Evolutionary conservation across 2,113 vertebrate species (phyloP).

Genomic region (Pseudolaguvia tuberculata): DNA sequence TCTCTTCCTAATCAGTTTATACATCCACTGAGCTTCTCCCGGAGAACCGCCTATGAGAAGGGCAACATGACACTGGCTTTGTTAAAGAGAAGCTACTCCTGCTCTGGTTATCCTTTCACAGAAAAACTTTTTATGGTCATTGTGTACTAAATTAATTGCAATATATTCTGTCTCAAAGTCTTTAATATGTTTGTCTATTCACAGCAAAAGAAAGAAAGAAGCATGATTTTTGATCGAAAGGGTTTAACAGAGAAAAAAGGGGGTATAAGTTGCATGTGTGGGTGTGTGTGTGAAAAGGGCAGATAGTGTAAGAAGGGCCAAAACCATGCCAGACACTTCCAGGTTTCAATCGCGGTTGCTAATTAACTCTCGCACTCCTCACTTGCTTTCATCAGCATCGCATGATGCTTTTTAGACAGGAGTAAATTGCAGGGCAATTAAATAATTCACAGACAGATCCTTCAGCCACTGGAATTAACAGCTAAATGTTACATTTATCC

Average conservation of each 20-base stretch:
- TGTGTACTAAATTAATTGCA: background rate
- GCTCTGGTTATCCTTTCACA: background rate
- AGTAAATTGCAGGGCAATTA: conserved; percentile 77
- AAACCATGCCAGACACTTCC: conserved; percentile 63
- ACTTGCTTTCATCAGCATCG: conserved; percentile 66
- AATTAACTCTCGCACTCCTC: conserved; percentile 74
- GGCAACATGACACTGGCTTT: background rate
- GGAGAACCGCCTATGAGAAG: conserved; percentile 22
- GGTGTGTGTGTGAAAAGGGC: conserved; percentile 6
- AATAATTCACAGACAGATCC: conserved; percentile 74
- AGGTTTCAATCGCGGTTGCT: conserved; percentile 76
- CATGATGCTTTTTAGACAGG: conserved; percentile 74
- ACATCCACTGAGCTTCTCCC: conserved; percentile 43
- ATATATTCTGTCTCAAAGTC: background rate
- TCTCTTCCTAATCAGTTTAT: conserved; percentile 56
- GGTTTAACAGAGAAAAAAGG: no score
- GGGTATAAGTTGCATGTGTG: conserved; percentile 5
- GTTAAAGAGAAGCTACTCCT: background rate
- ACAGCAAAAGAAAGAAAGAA: conserved; percentile 1
- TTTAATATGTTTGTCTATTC: conserved; percentile 4
- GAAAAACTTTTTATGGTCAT: background rate
- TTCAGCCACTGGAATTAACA: conserved; percentile 71
- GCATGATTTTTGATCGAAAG: conserved; percentile 1
- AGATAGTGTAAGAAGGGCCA: conserved; percentile 45
- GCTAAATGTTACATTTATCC: conserved; percentile 71